A percentile compares a stretch with the other conserved stretches of the same genome.
Conservation (phyloP, 2,113 vertebrate genomes). For the Stercorarius parasiticus region DNA sequence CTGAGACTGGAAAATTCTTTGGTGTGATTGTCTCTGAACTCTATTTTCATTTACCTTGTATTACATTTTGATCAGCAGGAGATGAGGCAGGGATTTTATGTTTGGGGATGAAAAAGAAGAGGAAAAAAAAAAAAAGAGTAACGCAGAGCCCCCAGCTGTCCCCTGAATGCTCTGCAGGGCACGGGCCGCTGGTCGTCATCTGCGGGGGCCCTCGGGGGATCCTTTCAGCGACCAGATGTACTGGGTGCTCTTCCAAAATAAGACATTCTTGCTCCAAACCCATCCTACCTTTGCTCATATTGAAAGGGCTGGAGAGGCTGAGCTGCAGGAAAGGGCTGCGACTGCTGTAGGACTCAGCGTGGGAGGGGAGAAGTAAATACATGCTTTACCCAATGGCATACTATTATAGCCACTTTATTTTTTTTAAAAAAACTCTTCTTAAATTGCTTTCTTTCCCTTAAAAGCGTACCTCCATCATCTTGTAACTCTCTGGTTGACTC, state of each 20-base stretch:
- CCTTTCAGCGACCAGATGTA: background rate
- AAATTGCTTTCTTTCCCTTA: background rate
- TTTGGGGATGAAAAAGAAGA: background rate
- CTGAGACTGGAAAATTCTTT: background rate
- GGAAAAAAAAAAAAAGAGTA: background rate
- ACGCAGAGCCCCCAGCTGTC: background rate
- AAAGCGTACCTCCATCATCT: background rate
- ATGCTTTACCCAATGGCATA: background rate
- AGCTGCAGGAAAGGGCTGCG: background rate
- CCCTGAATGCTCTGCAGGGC: background rate
- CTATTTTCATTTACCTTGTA: background rate
- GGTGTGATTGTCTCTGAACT: background rate
- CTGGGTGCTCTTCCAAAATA: background rate
- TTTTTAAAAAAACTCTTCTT: background rate
- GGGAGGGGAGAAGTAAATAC: too few species aligned
- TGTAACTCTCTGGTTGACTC: background rate
- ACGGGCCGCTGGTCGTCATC: too few species aligned
- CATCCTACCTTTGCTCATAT: accelerated
- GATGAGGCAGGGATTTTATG: background rate
- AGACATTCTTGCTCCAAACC: background rate
- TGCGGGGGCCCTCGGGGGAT: background rate
- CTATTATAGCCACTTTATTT: background rate
- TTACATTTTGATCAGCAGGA: background rate
- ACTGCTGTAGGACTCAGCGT: background rate
- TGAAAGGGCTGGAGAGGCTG: background rate